A percentile compares a stretch with the other conserved stretches of the same genome.
Conservation (phyloP, 1,140 invertebrate species). For the Cotesia chilonis region DNA sequence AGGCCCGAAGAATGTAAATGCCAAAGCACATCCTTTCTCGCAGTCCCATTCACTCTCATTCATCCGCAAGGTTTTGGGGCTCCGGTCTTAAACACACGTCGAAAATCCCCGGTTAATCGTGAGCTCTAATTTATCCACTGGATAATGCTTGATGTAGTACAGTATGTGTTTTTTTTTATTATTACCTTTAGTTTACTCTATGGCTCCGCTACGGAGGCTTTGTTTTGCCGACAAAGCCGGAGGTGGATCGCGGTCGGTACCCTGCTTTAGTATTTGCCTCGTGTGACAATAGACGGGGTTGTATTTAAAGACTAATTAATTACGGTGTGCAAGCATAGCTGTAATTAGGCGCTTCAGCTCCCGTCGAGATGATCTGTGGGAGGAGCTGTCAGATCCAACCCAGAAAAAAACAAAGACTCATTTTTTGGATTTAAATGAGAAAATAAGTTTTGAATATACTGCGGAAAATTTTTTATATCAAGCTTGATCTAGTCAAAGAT, state of each 20-base stretch:
- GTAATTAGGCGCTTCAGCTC: constrained; percentile 25
- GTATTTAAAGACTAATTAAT: constrained; percentile 55
- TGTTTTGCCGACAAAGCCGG: constrained; percentile 55
- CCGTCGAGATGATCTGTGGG: constrained; percentile 20
- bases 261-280: constrained; percentile 27
- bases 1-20: constrained; percentile 32
- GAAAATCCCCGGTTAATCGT: constrained; percentile 23
- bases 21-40: constrained; percentile 59
- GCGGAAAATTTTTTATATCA: too few species aligned
- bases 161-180: background rate
- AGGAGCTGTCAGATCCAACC: too few species aligned
- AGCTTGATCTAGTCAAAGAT: too few species aligned
- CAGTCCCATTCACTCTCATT: constrained; percentile 53
- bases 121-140: constrained; percentile 50
- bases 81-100: background rate
- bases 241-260: constrained; percentile 49
- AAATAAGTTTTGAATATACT: too few species aligned
- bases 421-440: too few species aligned
- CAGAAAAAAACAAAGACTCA: too few species aligned
- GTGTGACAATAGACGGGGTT: constrained; percentile 23
- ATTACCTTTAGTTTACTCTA: background rate
- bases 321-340: constrained; percentile 45
- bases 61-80: constrained; percentile 42
- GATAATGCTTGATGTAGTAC: constrained; percentile 23
- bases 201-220: background rate